Percentiles rank a stretch among this genome's conserved stretches.
These are phyloP conservation scores for Drosophila mojavensis DNA, from an alignment of 1,140 invertebrate genomes.

Conservation along the genomic window DNA sequence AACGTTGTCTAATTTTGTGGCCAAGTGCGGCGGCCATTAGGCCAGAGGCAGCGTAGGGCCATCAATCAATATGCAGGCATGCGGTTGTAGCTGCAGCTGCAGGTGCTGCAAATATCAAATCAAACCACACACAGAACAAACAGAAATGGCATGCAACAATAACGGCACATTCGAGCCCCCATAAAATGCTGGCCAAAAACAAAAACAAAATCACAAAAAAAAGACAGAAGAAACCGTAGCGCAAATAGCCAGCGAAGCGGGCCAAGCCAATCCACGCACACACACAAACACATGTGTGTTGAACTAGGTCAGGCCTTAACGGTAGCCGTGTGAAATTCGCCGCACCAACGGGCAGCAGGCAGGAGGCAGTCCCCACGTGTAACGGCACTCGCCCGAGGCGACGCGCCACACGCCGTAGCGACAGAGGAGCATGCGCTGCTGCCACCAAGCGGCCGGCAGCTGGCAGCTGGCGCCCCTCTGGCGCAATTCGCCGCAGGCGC, in stretches of 20 bases:
- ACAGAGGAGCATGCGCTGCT: constrained; percentile 64
- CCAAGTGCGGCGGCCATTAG: neutral
- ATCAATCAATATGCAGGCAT: neutral
- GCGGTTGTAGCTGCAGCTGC: neutral
- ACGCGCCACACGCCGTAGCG: neutral
- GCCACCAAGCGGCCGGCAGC: neutral
- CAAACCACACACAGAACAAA: constrained; percentile 30
- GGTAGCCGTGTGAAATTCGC: constrained; percentile 52
- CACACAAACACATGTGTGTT: neutral
- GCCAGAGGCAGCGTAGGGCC: neutral
- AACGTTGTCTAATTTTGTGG: neutral
- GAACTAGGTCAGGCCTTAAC: constrained; percentile 65
- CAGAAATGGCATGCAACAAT: constrained; percentile 21
- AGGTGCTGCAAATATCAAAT: constrained; percentile 60
- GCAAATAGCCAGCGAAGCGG: constrained; percentile 5
- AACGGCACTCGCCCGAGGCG: neutral
- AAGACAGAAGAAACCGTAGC: neutral
- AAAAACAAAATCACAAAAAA: no score
- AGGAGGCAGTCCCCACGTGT: neutral
- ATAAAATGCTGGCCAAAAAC: neutral
- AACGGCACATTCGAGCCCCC: constrained; percentile 7
- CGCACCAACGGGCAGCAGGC: neutral
- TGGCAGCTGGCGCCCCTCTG: constrained; percentile 36
- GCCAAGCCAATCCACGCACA: constrained; percentile 3
- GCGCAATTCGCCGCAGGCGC: constrained; percentile 53